These are phyloP conservation scores for Lasius platythorax DNA, from an alignment of 2,888 invertebrate genomes.

Conservation along the genomic window DNA sequence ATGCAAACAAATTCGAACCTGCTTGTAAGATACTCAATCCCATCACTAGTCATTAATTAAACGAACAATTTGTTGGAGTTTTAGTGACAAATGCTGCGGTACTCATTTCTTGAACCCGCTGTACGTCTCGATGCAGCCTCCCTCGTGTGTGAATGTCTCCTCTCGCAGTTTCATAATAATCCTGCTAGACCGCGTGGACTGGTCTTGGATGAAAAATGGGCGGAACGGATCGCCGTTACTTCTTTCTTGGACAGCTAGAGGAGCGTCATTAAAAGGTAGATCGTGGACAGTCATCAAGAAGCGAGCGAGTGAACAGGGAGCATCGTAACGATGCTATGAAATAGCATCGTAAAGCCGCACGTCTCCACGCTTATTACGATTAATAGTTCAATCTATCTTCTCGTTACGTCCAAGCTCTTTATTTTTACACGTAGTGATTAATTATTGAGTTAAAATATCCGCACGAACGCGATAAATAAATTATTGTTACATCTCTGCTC, in stretches of 20 bases:
- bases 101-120: constrained; percentile 27
- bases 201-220: constrained; percentile 71
- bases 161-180: constrained; percentile 69
- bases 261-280: constrained; percentile 68
- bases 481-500: constrained; percentile 26
- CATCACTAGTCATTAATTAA: not conserved
- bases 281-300: constrained; percentile 60
- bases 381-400: not conserved
- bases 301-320: constrained; percentile 12
- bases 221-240: constrained; percentile 67
- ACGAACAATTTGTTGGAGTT: not conserved
- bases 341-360: not conserved
- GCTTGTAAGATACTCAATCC: no score
- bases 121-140: constrained; percentile 59
- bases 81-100: not conserved
- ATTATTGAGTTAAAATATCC: constrained; percentile 15
- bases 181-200: constrained; percentile 69
- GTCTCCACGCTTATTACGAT: not conserved
- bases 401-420: not conserved
- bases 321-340: constrained; percentile 5
- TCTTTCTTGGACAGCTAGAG: constrained; percentile 57
- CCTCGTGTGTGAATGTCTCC: constrained; percentile 40
- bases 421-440: not conserved
- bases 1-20: no score
- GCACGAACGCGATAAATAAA: constrained; percentile 33